Conservation (phyloP, 1,140 invertebrate genomes). For the Pogonus chalceus region DNA sequence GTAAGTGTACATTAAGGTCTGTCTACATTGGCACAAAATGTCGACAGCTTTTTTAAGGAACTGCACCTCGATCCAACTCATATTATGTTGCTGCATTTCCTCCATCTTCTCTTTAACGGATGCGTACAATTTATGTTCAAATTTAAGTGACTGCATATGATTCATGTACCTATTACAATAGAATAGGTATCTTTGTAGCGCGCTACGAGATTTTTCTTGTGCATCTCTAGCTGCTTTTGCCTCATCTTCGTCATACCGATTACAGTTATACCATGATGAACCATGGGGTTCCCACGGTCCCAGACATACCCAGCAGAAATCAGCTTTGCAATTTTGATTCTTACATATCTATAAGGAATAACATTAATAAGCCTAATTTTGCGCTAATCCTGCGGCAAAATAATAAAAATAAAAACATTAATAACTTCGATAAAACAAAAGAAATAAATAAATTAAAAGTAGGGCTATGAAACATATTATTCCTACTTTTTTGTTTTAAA, state of each 20-base stretch:
- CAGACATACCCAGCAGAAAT: constrained; percentile 99
- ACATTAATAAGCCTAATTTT: too few relatives aligned
- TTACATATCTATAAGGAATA: constrained; percentile 59
- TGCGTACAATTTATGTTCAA: constrained; percentile 92
- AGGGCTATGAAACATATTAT: too few relatives aligned
- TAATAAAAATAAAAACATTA: too few relatives aligned
- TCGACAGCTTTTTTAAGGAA: constrained; percentile 96
- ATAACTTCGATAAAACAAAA: too few relatives aligned
- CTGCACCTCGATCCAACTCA: constrained; percentile 99
- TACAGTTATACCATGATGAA: constrained; percentile 98
- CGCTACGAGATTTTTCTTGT: constrained; percentile 87
- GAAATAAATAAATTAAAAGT: too few relatives aligned
- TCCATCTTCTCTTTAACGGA: constrained; percentile 97
- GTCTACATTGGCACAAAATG: constrained; percentile 92
- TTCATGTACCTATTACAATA: constrained; percentile 99
- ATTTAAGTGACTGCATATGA: constrained; percentile 97
- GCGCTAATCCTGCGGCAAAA: too few relatives aligned
- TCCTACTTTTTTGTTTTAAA: too few relatives aligned
- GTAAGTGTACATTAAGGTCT: constrained; percentile 98
- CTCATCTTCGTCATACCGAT: constrained; percentile 95
- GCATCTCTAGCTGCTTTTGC: constrained; percentile 92
- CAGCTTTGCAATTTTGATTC: constrained; percentile 94
- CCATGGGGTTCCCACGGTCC: constrained; percentile 98
- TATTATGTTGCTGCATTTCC: constrained; percentile 98
- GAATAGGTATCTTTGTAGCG: constrained; percentile 89